Base-by-base conservation (phyloP, 1,140 invertebrate species). In the Acyrthosiphon pisum region DNA sequence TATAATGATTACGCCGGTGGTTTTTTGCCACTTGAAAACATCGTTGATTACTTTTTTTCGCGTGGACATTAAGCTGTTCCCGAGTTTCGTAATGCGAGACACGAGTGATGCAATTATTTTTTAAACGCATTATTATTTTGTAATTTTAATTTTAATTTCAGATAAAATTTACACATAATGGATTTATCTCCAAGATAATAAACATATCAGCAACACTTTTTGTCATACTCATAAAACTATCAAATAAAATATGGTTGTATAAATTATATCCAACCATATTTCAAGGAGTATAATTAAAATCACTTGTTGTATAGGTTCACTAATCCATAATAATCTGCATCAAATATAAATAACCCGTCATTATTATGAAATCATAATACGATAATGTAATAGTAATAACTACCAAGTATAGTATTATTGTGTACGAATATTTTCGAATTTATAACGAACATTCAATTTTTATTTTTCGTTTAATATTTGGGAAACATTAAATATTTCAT, bases 401-500 rank as follows among this genome's bases (percentile, higher is more conserved):
- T 68, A 68, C 30, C 8, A 68, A n/a, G 30, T n/a, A n/a, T 68
- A 68, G 26, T 56, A 9, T 23, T 14, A 56, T 7, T 56, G 14
- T 68, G 60, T 76, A 76, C 11, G 4, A 76, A 35, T n/a, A n/a
- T 76, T 76, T 76, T 76, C 1, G n/a, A 76, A 76, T 76, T 18
- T n/a, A 76, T 14, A 8, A 60, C 30, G 14, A 76, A 76, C 30
- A 76, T n/a, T 76, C 30, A n/a, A 76, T 76, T n/a, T 76, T 76
- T 76, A n/a, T 76, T 76, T 84, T 26, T 1, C 83, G 83, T 84
- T 23, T 11, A 26, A 84, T 44, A 84, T 44, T 84, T 84, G 4
- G 83, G 22, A 84, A 84, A 84, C 83, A 41, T 48, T 48, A 35
- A 87, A 87, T 87, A 87, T n/a, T 48, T 87, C 14, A 87, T 48